A percentile compares a stretch with the other conserved stretches of the same genome.
Evolutionary conservation across 1,140 invertebrate genomes (phyloP).

Genomic region (Cotesia typhae): DNA sequence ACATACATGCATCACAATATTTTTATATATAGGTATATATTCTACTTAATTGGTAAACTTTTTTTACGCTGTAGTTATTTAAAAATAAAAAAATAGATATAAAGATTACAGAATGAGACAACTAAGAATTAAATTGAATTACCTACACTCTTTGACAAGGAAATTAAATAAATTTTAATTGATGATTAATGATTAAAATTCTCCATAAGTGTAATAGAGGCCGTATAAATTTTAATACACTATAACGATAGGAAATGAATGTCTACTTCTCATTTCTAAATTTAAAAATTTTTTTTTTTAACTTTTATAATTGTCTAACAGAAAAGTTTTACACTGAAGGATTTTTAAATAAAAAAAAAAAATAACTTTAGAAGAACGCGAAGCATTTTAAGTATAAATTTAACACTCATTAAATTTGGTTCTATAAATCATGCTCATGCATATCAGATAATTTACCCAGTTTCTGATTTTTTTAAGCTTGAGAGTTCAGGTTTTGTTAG

Average conservation of each 20-base stretch:
- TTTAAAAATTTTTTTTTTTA: too few relatives aligned
- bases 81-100: not conserved
- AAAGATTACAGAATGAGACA: not conserved
- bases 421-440: too few relatives aligned
- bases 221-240: not conserved
- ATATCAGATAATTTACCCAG: too few relatives aligned
- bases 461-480: too few relatives aligned
- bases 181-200: constrained; percentile 4
- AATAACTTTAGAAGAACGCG: too few relatives aligned
- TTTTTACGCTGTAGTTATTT: not conserved
- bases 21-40: not conserved
- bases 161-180: not conserved
- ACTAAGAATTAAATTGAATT: not conserved
- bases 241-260: not conserved
- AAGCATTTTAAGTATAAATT: too few relatives aligned
- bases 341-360: too few relatives aligned
- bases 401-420: too few relatives aligned
- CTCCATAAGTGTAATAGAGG: not conserved
- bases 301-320: too few relatives aligned
- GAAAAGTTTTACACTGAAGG: too few relatives aligned
- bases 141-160: not conserved
- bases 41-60: not conserved
- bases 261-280: not conserved
- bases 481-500: too few relatives aligned
- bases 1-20: constrained; percentile 7